phyloP scores from a whole-genome alignment of 2,888 invertebrate genomes.

The Athalia rosae region DNA sequence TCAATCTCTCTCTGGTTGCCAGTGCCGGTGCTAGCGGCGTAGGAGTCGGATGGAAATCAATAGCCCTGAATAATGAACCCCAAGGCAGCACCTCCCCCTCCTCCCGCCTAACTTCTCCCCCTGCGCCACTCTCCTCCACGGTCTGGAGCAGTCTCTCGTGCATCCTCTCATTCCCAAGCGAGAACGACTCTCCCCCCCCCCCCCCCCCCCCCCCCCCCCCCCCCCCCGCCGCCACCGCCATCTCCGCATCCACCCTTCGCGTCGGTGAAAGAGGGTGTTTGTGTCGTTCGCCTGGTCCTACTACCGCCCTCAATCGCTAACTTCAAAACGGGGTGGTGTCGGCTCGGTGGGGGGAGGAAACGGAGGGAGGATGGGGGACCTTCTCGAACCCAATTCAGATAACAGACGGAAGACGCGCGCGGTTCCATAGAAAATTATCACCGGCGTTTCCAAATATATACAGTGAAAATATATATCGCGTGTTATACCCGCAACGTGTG shows the following conservation, averaged over 20 bases:
- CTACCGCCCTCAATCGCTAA: constrained; percentile 60
- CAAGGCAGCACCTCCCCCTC: constrained; percentile 64
- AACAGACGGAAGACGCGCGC: constrained; percentile 55
- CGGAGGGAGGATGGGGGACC: constrained; percentile 44
- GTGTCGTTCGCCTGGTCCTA: constrained; percentile 56
- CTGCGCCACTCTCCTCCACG: constrained; percentile 60
- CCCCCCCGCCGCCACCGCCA: constrained; percentile 51
- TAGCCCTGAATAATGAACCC: constrained; percentile 73
- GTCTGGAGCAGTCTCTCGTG: constrained; percentile 69
- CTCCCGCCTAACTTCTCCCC: constrained; percentile 50
- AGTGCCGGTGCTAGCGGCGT: constrained; percentile 63
- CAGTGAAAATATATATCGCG: background rate
- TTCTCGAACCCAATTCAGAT: constrained; percentile 65
- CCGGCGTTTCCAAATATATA: background rate
- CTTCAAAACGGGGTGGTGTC: constrained; percentile 56
- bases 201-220: constrained; percentile 38
- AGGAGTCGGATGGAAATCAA: constrained; percentile 72
- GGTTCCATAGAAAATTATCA: constrained; percentile 1
- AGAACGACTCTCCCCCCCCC: constrained; percentile 41
- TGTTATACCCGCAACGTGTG: too few species aligned
- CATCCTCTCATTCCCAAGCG: constrained; percentile 61
- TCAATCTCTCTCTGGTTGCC: constrained; percentile 62
- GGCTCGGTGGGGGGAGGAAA: too few species aligned
- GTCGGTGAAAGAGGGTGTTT: constrained; percentile 59
- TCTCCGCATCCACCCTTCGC: constrained; percentile 43